phyloP scores from a whole-genome alignment of 2,113 vertebrate species.

The Catharus fuscescens region DNA sequence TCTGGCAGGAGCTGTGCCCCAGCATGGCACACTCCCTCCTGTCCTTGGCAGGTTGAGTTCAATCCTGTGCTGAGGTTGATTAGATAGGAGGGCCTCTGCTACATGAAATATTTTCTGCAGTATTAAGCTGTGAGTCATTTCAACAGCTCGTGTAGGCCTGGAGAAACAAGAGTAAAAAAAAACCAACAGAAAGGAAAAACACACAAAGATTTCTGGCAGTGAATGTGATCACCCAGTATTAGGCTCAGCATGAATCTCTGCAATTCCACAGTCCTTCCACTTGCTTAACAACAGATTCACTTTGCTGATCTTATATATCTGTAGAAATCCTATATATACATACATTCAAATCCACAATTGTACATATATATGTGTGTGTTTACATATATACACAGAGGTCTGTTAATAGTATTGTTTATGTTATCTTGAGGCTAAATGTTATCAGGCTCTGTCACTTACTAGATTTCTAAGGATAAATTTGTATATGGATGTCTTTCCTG shows the following conservation, averaged over 20 bases:
- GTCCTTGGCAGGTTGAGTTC: background rate
- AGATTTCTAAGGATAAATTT: background rate
- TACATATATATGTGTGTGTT: background rate
- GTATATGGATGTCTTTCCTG: background rate
- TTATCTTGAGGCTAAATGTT: slow-evolving; percentile 12
- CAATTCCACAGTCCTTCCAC: background rate
- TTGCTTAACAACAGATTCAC: background rate
- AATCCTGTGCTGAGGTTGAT: background rate
- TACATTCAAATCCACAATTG: background rate
- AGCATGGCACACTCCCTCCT: accelerated
- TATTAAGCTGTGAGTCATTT: background rate
- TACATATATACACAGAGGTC: background rate
- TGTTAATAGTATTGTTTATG: background rate
- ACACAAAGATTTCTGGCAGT: background rate
- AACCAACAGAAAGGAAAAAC: background rate
- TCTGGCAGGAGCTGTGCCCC: background rate
- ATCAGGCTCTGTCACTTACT: background rate
- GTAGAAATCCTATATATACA: background rate
- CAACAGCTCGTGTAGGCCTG: background rate
- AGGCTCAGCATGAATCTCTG: background rate
- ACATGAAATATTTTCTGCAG: background rate
- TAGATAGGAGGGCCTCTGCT: background rate
- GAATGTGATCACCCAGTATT: background rate
- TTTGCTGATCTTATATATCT: background rate
- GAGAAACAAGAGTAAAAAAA: background rate